phyloP scores from a whole-genome alignment of 1,140 invertebrate species.

The Centruroides sculpturatus region DNA sequence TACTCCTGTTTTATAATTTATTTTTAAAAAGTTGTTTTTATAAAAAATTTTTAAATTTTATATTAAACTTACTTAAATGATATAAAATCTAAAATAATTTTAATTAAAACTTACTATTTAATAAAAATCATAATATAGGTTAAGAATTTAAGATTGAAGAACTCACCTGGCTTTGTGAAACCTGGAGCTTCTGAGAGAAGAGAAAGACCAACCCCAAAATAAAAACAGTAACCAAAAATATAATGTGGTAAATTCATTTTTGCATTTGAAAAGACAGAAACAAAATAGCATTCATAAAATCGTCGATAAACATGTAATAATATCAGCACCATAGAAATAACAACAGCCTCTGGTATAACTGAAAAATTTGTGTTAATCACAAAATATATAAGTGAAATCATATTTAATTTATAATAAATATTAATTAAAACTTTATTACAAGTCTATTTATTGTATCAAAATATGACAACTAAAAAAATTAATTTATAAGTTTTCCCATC shows the following conservation, averaged over 20 bases:
- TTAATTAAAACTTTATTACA: too few species aligned
- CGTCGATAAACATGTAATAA: constrained; percentile 52
- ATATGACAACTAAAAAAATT: too few species aligned
- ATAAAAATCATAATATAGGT: not conserved
- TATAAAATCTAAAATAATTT: too few species aligned
- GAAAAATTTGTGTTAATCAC: constrained; percentile 20
- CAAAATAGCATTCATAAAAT: constrained; percentile 49
- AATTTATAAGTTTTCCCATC: too few species aligned
- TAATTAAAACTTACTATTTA: too few species aligned
- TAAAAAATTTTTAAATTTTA: too few species aligned
- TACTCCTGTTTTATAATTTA: too few species aligned
- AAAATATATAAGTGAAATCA: too few species aligned
- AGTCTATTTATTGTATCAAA: too few species aligned
- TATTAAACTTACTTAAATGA: too few species aligned
- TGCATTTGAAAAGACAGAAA: constrained; percentile 61
- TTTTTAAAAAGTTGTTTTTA: too few species aligned
- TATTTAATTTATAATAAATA: too few species aligned
- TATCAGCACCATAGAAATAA: constrained; percentile 43
- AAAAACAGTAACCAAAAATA: constrained; percentile 54
- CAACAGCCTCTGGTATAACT: constrained; percentile 39
- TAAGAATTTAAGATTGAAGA: constrained; percentile 4
- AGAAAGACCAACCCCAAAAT: constrained; percentile 46
- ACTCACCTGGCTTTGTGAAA: constrained; percentile 32
- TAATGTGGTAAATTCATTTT: constrained; percentile 69
- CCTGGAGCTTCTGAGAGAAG: constrained; percentile 54